Evolutionary conservation across 1,140 invertebrate species (phyloP).

Genomic region (Neodiprion virginianus): DNA sequence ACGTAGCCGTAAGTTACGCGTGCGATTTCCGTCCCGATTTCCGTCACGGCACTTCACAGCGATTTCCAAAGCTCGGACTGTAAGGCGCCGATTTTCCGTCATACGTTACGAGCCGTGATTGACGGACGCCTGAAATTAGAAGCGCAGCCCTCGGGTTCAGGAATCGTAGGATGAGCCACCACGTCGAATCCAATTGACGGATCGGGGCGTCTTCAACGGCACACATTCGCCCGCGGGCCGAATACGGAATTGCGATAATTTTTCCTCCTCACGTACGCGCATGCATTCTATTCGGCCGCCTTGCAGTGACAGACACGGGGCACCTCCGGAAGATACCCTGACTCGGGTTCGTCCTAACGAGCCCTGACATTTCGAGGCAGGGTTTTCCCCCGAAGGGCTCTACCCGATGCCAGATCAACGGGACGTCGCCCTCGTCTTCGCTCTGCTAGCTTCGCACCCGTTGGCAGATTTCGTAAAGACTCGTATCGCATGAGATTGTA

Average conservation of each 20-base stretch:
- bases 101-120: too few relatives aligned
- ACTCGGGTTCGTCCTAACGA: constrained; percentile 50
- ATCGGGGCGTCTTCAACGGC: neutral
- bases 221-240: constrained; percentile 30
- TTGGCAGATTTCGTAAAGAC: too few relatives aligned
- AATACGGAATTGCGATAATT: constrained; percentile 52
- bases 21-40: too few relatives aligned
- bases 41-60: too few relatives aligned
- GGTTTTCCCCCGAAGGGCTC: constrained; percentile 13
- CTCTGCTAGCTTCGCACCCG: too few relatives aligned
- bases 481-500: too few relatives aligned
- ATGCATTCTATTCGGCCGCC: neutral
- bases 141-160: too few relatives aligned
- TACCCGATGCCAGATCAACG: neutral
- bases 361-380: constrained; percentile 50
- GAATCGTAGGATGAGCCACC: neutral
- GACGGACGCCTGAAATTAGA: too few relatives aligned
- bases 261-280: constrained; percentile 50
- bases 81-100: too few relatives aligned
- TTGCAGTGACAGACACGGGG: constrained; percentile 8
- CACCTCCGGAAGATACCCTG: constrained; percentile 30
- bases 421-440: too few relatives aligned
- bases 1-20: too few relatives aligned
- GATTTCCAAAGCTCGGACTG: too few relatives aligned
- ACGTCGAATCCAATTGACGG: neutral